A percentile compares a stretch with the other conserved stretches of the same genome.
Evolutionary conservation across 2,888 invertebrate species (phyloP).

Genomic region (Athetis lepigone): DNA sequence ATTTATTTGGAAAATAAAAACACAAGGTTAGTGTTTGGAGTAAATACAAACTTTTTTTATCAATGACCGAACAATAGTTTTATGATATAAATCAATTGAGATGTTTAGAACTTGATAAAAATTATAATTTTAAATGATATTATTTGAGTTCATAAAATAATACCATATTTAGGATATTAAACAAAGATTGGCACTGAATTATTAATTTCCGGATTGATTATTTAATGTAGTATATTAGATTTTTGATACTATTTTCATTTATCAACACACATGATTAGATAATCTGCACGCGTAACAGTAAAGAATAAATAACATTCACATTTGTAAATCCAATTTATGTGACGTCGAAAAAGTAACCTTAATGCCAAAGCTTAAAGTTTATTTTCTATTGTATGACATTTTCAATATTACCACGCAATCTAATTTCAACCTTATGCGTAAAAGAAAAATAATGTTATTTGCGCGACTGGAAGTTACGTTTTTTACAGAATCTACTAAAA

Average conservation of each 20-base stretch:
- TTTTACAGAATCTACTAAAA: not conserved
- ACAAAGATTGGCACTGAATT: not conserved
- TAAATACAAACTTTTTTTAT: no score
- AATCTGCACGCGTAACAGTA: no score
- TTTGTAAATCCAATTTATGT: not conserved
- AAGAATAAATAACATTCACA: not conserved
- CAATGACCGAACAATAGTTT: not conserved
- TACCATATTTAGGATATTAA: no score
- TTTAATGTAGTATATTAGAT: no score
- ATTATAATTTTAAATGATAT: not conserved
- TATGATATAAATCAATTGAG: not conserved
- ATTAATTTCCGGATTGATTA: no score
- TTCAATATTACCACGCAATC: not conserved
- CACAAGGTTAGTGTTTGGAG: no score
- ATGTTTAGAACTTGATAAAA: not conserved
- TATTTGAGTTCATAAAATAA: no score
- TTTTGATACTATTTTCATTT: no score
- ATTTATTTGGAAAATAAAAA: slow-evolving; percentile 18
- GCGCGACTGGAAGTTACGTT: not conserved
- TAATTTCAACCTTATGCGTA: not conserved
- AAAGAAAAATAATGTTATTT: not conserved
- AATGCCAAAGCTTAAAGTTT: not conserved
- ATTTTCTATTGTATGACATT: not conserved
- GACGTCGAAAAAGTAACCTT: not conserved
- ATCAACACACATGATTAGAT: no score